Evolutionary conservation across 2,113 vertebrate species (phyloP).

Genomic region (Pterocles burchelli): DNA sequence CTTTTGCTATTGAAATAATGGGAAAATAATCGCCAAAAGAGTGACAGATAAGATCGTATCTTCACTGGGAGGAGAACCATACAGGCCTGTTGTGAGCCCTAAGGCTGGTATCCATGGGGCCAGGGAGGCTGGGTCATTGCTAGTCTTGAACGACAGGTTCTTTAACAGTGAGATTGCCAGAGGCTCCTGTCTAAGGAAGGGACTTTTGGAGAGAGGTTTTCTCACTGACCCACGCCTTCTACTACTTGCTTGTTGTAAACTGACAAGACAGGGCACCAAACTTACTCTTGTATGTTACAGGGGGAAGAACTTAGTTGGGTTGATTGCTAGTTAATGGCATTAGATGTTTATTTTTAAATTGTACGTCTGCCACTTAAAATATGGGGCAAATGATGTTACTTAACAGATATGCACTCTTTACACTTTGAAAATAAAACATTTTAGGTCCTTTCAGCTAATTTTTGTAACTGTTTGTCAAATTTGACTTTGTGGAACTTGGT

Average conservation of each 20-base stretch:
- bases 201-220: neutral
- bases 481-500: neutral
- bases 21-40: neutral
- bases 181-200: neutral
- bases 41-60: neutral
- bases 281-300: accelerated
- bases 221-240: neutral
- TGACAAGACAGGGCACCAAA: neutral
- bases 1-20: neutral
- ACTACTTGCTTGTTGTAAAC: neutral
- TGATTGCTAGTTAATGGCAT: neutral
- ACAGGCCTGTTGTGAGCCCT: neutral
- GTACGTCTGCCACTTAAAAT: neutral
- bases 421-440: neutral
- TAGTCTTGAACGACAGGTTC: neutral
- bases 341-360: neutral
- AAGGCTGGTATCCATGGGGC: accelerated
- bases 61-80: neutral
- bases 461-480: neutral
- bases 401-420: neutral
- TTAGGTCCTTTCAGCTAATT: neutral
- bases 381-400: neutral
- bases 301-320: neutral
- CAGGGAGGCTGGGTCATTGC: neutral
- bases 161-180: neutral